These are phyloP conservation scores for Drosophila oshimai DNA, from an alignment of 1,140 invertebrate species.

Conservation along the genomic window DNA sequence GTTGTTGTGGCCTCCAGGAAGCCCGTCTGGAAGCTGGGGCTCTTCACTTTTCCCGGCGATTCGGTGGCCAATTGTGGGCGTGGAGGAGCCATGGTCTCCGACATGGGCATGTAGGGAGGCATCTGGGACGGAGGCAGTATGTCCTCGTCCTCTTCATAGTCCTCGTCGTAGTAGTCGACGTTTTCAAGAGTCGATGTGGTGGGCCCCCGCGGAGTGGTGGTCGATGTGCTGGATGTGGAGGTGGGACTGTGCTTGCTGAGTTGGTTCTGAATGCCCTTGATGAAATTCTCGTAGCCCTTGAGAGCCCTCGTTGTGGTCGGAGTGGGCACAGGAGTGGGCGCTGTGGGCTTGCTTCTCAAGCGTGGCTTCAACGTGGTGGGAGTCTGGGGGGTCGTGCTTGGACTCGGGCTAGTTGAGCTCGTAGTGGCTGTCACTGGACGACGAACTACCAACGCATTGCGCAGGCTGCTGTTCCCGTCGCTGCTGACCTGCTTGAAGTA, in stretches of 20 bases:
- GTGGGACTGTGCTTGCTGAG: slow-evolving; percentile 25
- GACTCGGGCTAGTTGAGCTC: not conserved
- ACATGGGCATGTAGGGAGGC: slow-evolving; percentile 85
- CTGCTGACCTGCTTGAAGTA: slow-evolving; percentile 72
- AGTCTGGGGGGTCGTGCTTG: not conserved
- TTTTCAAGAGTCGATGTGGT: slow-evolving; percentile 35
- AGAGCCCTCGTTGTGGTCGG: slow-evolving; percentile 21
- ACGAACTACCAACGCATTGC: slow-evolving; percentile 39
- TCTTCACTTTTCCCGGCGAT: slow-evolving; percentile 12
- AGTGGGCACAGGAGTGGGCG: slow-evolving; percentile 11
- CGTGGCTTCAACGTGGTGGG: not conserved
- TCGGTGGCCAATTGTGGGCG: slow-evolving; percentile 50
- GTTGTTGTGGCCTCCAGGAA: slow-evolving; percentile 73
- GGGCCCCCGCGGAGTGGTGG: not conserved
- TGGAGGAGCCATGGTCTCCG: slow-evolving; percentile 83
- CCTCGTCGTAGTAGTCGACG: slow-evolving; percentile 68
- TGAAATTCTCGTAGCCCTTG: slow-evolving; percentile 72
- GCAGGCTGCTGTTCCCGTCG: slow-evolving; percentile 34
- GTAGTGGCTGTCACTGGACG: slow-evolving; percentile 24
- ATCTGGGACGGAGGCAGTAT: slow-evolving; percentile 83
- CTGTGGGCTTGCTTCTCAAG: slow-evolving; percentile 10
- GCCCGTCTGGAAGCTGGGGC: slow-evolving; percentile 48
- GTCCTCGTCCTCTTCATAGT: slow-evolving; percentile 83
- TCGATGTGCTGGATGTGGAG: not conserved
- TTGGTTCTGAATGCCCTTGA: slow-evolving; percentile 64